phyloP scores from a whole-genome alignment of 2,888 invertebrate genomes.

The Sphaerophoria rueppellii region DNA sequence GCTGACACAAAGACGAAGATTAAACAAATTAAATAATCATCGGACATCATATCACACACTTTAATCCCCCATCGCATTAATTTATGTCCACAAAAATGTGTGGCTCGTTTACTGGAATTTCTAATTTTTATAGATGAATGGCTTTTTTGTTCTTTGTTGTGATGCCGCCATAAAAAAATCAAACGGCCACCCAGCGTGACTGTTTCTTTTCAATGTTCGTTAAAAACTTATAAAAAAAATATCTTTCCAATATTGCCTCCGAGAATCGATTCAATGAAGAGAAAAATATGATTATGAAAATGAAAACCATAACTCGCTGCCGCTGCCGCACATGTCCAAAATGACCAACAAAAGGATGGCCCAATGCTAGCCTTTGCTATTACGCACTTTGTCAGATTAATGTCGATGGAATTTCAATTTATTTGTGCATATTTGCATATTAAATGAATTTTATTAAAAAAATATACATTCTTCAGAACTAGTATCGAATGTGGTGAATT shows the following conservation, averaged over 20 bases:
- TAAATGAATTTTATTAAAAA: conserved; percentile 40
- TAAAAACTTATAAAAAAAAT: conserved; percentile 65
- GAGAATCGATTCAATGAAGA: conserved; percentile 6
- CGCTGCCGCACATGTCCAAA: not conserved
- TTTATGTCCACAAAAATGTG: conserved; percentile 24
- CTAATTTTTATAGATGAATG: conserved; percentile 16
- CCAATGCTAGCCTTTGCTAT: conserved; percentile 59
- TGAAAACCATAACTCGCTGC: not conserved
- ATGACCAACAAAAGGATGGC: conserved; percentile 6
- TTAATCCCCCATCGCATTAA: conserved; percentile 47
- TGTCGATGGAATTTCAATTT: conserved; percentile 66
- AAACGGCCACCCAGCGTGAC: conserved; percentile 60
- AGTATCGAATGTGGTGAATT: not conserved
- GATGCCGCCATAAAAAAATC: not conserved
- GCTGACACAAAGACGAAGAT: conserved; percentile 52
- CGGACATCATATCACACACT: conserved; percentile 47
- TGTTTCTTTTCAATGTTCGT: conserved; percentile 57
- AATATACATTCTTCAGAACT: too few relatives aligned
- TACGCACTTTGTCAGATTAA: conserved; percentile 71
- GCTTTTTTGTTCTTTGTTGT: conserved; percentile 26
- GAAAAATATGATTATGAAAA: conserved; percentile 6
- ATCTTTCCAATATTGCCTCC: conserved; percentile 2
- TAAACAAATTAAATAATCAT: conserved; percentile 69
- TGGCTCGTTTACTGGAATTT: conserved; percentile 21
- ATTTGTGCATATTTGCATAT: conserved; percentile 58